phyloP scores from a whole-genome alignment of 2,113 vertebrate genomes.

The Raja brachyura region DNA sequence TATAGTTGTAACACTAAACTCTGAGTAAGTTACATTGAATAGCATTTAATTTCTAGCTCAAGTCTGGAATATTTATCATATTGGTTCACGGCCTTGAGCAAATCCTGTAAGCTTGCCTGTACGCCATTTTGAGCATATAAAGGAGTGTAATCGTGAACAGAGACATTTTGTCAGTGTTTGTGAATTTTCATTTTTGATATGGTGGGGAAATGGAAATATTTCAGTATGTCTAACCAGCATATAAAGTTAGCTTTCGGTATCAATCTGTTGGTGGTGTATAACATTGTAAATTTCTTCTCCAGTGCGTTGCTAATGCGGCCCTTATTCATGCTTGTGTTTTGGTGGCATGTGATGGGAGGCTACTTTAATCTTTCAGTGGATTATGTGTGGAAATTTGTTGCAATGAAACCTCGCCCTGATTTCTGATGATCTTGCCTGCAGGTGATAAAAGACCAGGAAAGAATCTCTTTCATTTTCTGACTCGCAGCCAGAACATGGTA shows the following conservation, averaged over 20 bases:
- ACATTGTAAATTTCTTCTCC: not conserved
- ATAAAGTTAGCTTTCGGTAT: not conserved
- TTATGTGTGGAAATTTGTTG: not conserved
- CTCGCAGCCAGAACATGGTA: not conserved
- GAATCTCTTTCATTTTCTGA: not conserved
- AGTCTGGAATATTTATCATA: not conserved
- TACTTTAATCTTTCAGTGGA: not conserved
- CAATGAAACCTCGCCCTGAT: not conserved
- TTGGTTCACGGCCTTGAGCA: not conserved
- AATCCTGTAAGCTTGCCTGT: not conserved
- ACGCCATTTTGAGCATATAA: not conserved
- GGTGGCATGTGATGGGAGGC: no score
- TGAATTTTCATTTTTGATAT: no score
- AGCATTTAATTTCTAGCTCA: not conserved
- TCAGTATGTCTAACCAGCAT: not conserved
- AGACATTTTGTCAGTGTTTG: no score
- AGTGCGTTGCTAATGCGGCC: not conserved
- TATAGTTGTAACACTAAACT: not conserved
- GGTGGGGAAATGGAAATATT: not conserved
- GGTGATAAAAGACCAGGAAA: not conserved
- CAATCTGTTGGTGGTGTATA: no score
- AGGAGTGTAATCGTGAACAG: no score
- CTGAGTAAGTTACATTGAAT: not conserved
- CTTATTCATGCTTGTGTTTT: not conserved
- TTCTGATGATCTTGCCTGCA: not conserved